phyloP scores from a whole-genome alignment of 1,140 invertebrate species.

The Bombus waltoni region DNA sequence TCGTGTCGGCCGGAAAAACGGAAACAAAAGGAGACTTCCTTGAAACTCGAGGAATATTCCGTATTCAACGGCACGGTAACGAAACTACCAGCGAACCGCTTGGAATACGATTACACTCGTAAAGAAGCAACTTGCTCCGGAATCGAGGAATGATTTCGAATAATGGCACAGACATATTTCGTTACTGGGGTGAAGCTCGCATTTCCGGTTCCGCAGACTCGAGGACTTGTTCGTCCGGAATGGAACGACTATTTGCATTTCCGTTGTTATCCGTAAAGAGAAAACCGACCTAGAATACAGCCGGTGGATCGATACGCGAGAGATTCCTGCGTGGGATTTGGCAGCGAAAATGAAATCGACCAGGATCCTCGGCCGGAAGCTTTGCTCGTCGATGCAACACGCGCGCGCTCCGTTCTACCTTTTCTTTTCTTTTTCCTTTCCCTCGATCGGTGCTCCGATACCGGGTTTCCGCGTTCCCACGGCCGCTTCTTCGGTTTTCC shows the following conservation, averaged over 20 bases:
- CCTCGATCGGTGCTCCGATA: not conserved
- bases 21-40: conserved; percentile 31
- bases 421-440: not conserved
- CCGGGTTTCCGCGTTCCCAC: not conserved
- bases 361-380: conserved; percentile 21
- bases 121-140: conserved; percentile 18
- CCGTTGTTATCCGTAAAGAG: conserved; percentile 46
- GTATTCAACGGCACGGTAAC: conserved; percentile 16
- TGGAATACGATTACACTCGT: conserved; percentile 43
- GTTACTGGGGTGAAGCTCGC: conserved; percentile 29
- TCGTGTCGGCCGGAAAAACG: not conserved
- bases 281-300: conserved; percentile 9
- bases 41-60: conserved; percentile 44
- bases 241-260: conserved; percentile 46
- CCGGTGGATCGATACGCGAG: not conserved
- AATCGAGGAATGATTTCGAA: conserved; percentile 45
- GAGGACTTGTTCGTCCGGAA: conserved; percentile 42
- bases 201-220: conserved; percentile 39
- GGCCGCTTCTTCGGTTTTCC: too few species aligned
- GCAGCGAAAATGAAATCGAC: conserved; percentile 12
- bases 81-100: conserved; percentile 25
- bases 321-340: not conserved
- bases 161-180: conserved; percentile 44
- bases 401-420: conserved; percentile 26
- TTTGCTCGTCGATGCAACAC: conserved; percentile 11